Conservation (phyloP, 2,797 vertebrate genomes). For the Aeoliscus strigatus region DNA sequence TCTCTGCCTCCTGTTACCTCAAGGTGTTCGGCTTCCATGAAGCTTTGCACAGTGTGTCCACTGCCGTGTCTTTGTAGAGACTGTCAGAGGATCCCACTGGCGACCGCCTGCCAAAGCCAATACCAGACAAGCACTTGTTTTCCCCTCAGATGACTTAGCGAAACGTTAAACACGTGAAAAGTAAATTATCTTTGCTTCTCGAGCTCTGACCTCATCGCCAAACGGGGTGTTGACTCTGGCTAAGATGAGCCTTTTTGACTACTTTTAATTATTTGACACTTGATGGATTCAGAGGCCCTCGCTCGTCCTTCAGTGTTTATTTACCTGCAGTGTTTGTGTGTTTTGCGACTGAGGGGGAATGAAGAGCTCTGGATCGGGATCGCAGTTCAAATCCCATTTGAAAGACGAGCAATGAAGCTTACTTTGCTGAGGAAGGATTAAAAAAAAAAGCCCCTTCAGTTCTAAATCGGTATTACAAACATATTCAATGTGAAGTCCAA, state of each 20-base stretch:
- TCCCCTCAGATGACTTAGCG: slow-evolving; percentile 71
- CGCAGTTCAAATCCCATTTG: background rate
- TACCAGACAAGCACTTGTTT: slow-evolving; percentile 75
- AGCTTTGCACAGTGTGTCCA: slow-evolving; percentile 41
- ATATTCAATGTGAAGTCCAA: slow-evolving; percentile 16
- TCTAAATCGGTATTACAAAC: slow-evolving; percentile 19
- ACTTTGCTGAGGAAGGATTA: slow-evolving; percentile 43
- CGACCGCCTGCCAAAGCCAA: slow-evolving; percentile 80
- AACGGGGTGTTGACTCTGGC: slow-evolving; percentile 81
- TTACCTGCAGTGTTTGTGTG: slow-evolving; percentile 54
- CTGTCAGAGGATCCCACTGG: slow-evolving; percentile 64
- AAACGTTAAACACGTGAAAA: slow-evolving; percentile 82
- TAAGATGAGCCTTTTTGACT: slow-evolving; percentile 42
- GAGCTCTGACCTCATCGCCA: slow-evolving; percentile 83
- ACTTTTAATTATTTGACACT: slow-evolving; percentile 63
- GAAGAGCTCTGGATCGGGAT: slow-evolving; percentile 15
- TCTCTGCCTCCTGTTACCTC: slow-evolving; percentile 11
- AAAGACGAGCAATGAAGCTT: slow-evolving; percentile 42
- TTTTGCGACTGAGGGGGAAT: slow-evolving; percentile 34
- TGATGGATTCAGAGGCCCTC: slow-evolving; percentile 40
- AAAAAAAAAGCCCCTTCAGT: slow-evolving; percentile 22
- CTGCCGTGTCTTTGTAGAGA: slow-evolving; percentile 43
- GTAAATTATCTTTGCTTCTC: slow-evolving; percentile 86
- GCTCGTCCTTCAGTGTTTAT: slow-evolving; percentile 46
- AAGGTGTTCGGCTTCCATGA: slow-evolving; percentile 25